Evolutionary conservation across 1,140 invertebrate genomes (phyloP).

Genomic region (Drosophila serrata): DNA sequence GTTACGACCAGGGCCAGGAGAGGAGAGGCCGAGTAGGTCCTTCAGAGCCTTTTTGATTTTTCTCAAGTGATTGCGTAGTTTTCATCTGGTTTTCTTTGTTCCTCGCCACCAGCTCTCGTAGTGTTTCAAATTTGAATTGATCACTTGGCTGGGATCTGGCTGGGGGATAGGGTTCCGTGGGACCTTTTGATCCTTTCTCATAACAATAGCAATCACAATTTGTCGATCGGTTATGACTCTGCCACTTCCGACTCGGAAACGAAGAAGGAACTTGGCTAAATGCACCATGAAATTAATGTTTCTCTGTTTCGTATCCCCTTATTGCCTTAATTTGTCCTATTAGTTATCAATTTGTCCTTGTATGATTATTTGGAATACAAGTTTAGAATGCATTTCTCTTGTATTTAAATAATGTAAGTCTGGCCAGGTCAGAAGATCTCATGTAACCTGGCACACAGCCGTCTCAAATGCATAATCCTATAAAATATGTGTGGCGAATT

Average conservation of each 20-base stretch:
- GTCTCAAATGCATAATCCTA: background rate
- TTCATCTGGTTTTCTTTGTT: slow-evolving; percentile 75
- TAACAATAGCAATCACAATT: slow-evolving; percentile 78
- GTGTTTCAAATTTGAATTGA: slow-evolving; percentile 83
- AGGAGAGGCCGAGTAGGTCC: slow-evolving; percentile 42
- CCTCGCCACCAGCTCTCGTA: slow-evolving; percentile 38
- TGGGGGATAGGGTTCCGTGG: slow-evolving; percentile 64
- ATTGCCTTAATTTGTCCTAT: background rate
- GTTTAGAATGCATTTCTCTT: background rate
- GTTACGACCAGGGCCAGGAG: slow-evolving; percentile 31
- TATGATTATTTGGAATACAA: background rate
- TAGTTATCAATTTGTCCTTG: background rate
- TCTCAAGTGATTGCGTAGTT: slow-evolving; percentile 84
- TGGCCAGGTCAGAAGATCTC: background rate
- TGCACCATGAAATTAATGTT: slow-evolving; percentile 68
- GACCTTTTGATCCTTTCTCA: slow-evolving; percentile 45
- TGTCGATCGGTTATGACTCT: slow-evolving; percentile 73
- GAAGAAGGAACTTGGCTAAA: slow-evolving; percentile 5
- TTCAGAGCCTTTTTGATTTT: slow-evolving; percentile 76
- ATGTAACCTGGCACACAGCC: background rate
- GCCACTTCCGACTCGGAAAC: slow-evolving; percentile 66
- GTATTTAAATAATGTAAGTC: background rate
- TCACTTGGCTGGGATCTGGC: slow-evolving; percentile 64
- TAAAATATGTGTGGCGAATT: slow-evolving; percentile 30
- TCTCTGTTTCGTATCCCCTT: background rate